Percentiles rank a stretch among this genome's conserved stretches.
phyloP scores from a whole-genome alignment of 2,113 vertebrate species.

The Tachycineta bicolor region DNA sequence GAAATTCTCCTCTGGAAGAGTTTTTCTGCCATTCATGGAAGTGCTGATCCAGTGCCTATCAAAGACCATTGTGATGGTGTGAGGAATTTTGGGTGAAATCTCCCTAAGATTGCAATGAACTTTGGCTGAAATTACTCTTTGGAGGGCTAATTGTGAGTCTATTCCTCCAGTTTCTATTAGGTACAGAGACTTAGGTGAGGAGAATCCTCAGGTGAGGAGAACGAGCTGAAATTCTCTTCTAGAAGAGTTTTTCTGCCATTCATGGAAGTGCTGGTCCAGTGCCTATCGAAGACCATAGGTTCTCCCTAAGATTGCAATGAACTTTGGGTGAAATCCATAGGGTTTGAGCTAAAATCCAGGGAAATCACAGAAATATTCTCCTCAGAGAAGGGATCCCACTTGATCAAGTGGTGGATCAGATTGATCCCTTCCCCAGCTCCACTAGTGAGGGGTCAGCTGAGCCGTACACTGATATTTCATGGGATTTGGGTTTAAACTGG shows the following conservation, averaged over 20 bases:
- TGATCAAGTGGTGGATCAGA: not conserved
- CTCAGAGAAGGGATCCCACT: not conserved
- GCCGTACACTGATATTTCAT: not conserved
- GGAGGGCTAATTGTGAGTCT: no score
- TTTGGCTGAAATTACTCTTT: not conserved
- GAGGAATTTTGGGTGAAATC: not conserved
- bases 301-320: no score
- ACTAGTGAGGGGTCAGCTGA: not conserved
- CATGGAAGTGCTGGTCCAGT: no score
- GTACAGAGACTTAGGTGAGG: not conserved
- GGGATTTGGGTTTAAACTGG: not conserved
- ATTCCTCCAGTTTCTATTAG: not conserved
- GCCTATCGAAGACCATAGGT: no score
- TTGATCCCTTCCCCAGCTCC: not conserved
- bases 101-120: not conserved
- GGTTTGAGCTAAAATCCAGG: not conserved
- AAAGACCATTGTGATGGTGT: no score
- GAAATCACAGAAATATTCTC: not conserved
- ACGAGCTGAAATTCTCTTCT: not conserved
- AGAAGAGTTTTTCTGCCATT: no score
- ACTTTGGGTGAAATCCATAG: not conserved
- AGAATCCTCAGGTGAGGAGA: not conserved
- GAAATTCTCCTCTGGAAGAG: not conserved
- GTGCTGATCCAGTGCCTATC: not conserved
- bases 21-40: not conserved